These are phyloP conservation scores for Cynopterus brachyotis DNA, from an alignment of 2,113 vertebrate genomes.

Conservation along the genomic window DNA sequence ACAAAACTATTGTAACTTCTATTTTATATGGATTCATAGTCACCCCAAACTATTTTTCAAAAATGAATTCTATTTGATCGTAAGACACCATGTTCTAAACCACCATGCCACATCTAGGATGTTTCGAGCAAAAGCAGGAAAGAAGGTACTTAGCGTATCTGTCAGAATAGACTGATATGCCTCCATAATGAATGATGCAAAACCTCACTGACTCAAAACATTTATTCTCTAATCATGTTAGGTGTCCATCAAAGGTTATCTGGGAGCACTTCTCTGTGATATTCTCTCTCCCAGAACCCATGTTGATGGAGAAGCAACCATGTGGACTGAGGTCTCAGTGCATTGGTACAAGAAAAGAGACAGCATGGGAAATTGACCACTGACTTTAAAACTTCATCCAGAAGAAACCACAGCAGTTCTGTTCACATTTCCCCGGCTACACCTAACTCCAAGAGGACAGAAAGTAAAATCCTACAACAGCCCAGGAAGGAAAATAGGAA, in stretches of 20 bases:
- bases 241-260: neutral
- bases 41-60: neutral
- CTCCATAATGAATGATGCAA: neutral
- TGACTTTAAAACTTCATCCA: neutral
- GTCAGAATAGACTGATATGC: neutral
- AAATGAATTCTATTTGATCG: neutral
- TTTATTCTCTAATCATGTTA: neutral
- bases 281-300: neutral
- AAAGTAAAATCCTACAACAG: neutral
- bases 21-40: neutral
- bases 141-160: neutral
- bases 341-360: neutral
- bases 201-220: neutral
- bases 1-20: neutral
- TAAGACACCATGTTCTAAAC: neutral
- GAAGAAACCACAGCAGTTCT: neutral
- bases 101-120: neutral
- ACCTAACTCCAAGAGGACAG: neutral
- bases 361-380: neutral
- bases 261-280: neutral
- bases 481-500: neutral
- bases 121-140: neutral
- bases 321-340: fast-evolving
- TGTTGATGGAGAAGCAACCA: fast-evolving
- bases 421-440: neutral